A percentile compares a stretch with the other conserved stretches of the same genome.
Evolutionary conservation across 2,888 invertebrate species (phyloP).

Genomic region (Trachelus stipa): DNA sequence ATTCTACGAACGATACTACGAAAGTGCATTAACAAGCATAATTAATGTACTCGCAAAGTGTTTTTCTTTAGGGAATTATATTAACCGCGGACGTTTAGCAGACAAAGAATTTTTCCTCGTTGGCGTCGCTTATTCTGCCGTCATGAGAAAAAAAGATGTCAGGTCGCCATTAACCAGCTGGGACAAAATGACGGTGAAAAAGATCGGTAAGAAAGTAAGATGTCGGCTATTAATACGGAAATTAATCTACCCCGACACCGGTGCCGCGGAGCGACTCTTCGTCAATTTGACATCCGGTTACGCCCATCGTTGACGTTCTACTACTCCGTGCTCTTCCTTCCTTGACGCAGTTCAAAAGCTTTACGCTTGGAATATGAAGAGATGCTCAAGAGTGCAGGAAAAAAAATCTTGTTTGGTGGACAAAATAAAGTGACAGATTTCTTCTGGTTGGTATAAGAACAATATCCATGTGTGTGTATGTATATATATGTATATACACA

Average conservation of each 20-base stretch:
- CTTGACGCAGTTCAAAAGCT: conserved; percentile 24
- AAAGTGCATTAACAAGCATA: too few relatives aligned
- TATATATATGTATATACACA: too few relatives aligned
- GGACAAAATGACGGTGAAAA: conserved; percentile 17
- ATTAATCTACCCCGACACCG: conserved; percentile 37
- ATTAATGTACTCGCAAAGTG: too few relatives aligned
- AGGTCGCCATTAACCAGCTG: conserved; percentile 31
- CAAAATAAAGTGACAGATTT: neutral
- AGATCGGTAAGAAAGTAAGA: conserved; percentile 15
- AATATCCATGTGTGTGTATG: neutral
- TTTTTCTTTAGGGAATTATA: too few relatives aligned
- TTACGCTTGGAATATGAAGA: conserved; percentile 6
- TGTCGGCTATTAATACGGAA: conserved; percentile 40
- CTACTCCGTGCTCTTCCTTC: conserved; percentile 20
- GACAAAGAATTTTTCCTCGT: too few relatives aligned
- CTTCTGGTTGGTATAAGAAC: neutral
- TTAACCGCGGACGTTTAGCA: too few relatives aligned
- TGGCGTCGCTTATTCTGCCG: too few relatives aligned
- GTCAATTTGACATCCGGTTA: conserved; percentile 39
- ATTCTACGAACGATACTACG: too few relatives aligned
- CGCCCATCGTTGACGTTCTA: conserved; percentile 34
- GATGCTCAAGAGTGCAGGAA: neutral
- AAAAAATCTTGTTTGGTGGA: neutral
- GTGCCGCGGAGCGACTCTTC: conserved; percentile 26
- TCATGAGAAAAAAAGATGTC: neutral